A percentile compares a stretch with the other conserved stretches of the same genome.
Conservation (phyloP, 2,113 vertebrate species). For the Triplophysa dalaica region DNA sequence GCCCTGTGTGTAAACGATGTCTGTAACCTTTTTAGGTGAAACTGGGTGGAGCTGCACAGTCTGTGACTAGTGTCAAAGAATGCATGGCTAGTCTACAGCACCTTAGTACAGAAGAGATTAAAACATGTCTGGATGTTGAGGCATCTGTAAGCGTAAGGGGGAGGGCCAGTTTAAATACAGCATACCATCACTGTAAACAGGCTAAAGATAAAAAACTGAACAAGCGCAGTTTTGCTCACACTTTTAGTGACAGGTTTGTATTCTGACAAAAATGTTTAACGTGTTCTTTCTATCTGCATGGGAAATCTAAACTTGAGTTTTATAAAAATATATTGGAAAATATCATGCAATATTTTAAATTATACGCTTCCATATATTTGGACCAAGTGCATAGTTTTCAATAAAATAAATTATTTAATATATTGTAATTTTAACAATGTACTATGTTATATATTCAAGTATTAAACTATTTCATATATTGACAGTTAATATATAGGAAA, state of each 20-base stretch:
- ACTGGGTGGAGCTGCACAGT: conserved; percentile 72
- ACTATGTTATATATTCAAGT: no score
- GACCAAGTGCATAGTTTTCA: no score
- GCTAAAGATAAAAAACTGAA: conserved; percentile 58
- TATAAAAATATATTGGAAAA: no score
- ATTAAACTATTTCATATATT: no score
- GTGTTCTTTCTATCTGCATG: no score
- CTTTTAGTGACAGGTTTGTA: conserved; percentile 74
- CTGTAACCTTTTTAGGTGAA: conserved; percentile 59
- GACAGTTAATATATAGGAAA: no score
- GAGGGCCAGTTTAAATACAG: fast-evolving
- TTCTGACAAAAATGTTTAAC: background rate
- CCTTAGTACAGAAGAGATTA: conserved; percentile 67
- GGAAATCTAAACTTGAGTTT: no score
- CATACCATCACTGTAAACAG: conserved; percentile 67
- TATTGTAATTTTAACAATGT: no score
- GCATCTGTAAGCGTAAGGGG: conserved; percentile 63
- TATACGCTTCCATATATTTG: no score
- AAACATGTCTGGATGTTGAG: conserved; percentile 74
- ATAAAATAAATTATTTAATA: no score
- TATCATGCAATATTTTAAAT: no score
- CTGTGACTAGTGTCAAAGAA: conserved; percentile 78
- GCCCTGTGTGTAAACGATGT: background rate
- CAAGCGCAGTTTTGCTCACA: conserved; percentile 68
- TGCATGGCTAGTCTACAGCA: conserved; percentile 76